Conservation (phyloP, 2,888 invertebrate species). For the Meliscaeva auricollis region DNA sequence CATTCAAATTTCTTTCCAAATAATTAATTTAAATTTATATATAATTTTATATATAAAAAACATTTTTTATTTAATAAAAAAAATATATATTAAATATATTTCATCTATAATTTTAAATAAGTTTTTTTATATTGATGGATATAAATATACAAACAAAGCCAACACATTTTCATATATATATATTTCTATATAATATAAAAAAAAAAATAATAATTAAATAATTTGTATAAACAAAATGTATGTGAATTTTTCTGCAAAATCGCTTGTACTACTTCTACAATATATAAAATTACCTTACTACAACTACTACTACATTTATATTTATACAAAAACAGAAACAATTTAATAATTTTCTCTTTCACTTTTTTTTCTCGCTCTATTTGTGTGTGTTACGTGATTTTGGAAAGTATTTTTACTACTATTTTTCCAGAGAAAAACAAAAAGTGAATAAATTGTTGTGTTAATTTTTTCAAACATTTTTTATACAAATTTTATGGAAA, state of each 20-base stretch:
- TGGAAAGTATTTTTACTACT: constrained; percentile 32
- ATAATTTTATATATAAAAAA: constrained; percentile 64
- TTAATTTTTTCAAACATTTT: constrained; percentile 24
- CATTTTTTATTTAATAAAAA: constrained; percentile 38
- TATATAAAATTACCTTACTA: no score
- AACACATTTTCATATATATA: constrained; percentile 66
- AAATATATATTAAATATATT: constrained; percentile 60
- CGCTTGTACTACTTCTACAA: constrained; percentile 50
- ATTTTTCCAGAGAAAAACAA: constrained; percentile 56
- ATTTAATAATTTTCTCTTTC: constrained; percentile 39
- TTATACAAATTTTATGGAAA: constrained; percentile 21
- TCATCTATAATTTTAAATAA: constrained; percentile 55
- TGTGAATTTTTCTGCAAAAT: constrained; percentile 60
- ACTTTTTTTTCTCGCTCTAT: constrained; percentile 26
- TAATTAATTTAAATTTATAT: constrained; percentile 69
- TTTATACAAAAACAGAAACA: constrained; percentile 40
- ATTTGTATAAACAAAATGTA: constrained; percentile 30
- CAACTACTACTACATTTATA: constrained; percentile 28
- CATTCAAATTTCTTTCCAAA: constrained; percentile 77
- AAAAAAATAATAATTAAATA: constrained; percentile 21
- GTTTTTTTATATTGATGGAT: constrained; percentile 71
- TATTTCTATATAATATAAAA: constrained; percentile 43
- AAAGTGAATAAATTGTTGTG: no score
- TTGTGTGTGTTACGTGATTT: constrained; percentile 20
- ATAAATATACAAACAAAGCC: constrained; percentile 12